phyloP scores from a whole-genome alignment of 2,888 invertebrate species.

The Blomia tropicalis region DNA sequence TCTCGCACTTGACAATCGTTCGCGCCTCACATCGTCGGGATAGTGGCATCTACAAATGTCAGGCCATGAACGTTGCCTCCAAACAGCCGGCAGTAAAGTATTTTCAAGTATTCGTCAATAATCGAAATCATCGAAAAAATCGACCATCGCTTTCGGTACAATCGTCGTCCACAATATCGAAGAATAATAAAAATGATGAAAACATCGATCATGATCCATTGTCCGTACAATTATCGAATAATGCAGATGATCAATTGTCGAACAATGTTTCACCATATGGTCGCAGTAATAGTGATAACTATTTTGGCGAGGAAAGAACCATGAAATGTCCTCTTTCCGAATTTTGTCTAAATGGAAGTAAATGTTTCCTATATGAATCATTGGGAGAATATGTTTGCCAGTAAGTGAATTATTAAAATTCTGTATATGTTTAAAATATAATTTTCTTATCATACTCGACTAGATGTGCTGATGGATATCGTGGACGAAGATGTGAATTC shows the following conservation, averaged over 20 bases:
- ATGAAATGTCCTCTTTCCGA: constrained; percentile 47
- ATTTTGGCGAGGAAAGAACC: neutral
- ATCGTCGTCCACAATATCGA: constrained; percentile 13
- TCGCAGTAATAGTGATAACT: neutral
- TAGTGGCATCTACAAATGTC: constrained; percentile 63
- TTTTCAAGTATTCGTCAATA: constrained; percentile 23
- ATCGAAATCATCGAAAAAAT: constrained; percentile 26
- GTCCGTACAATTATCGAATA: neutral
- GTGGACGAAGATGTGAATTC: constrained; percentile 59
- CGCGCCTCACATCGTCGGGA: constrained; percentile 52
- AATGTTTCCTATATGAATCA: constrained; percentile 61
- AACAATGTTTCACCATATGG: neutral
- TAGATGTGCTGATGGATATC: constrained; percentile 63
- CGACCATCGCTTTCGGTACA: constrained; percentile 36
- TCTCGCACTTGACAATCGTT: constrained; percentile 63
- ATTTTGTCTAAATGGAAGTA: constrained; percentile 73
- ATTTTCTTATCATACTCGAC: neutral
- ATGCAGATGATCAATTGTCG: neutral
- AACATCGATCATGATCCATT: neutral
- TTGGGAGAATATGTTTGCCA: constrained; percentile 67
- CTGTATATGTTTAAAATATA: neutral
- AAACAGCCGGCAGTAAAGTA: constrained; percentile 41
- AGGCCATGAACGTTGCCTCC: constrained; percentile 53
- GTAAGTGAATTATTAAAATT: constrained; percentile 43
- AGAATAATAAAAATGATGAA: neutral